A percentile compares a stretch with the other conserved stretches of the same genome.
Conservation (phyloP, 2,113 vertebrate genomes). For the Epinephelus moara region DNA sequence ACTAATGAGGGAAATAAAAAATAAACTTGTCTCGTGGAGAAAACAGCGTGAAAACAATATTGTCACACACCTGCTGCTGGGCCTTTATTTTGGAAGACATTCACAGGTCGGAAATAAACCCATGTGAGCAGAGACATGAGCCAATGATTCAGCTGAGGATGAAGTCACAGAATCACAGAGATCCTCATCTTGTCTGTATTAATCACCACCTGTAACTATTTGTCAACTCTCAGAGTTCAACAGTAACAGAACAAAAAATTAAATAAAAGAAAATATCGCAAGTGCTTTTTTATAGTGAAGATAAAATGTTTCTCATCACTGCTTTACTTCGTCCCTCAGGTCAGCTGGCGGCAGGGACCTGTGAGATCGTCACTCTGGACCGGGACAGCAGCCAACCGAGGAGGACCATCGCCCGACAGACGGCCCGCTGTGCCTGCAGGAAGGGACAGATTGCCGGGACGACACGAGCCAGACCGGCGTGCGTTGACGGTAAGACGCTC, state of each 20-base stretch:
- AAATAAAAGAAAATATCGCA: not conserved
- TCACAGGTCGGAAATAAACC: not conserved
- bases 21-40: not conserved
- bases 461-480: conserved; percentile 93
- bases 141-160: not conserved
- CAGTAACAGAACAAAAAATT: not conserved
- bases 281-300: not conserved
- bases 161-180: no score
- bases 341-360: conserved; percentile 94
- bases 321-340: conserved; percentile 79
- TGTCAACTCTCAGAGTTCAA: not conserved
- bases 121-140: not conserved
- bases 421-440: conserved; percentile 96
- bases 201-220: not conserved
- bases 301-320: not conserved
- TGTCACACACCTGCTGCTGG: not conserved
- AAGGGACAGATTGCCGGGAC: conserved; percentile 97
- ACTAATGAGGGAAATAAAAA: not conserved
- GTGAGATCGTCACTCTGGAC: conserved; percentile 95
- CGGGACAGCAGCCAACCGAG: conserved; percentile 94
- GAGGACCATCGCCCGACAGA: conserved; percentile 95
- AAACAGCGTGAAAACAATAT: not conserved
- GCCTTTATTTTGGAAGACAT: not conserved
- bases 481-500: conserved; percentile 92
- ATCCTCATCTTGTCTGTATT: not conserved